Evolutionary conservation across 2,888 invertebrate species (phyloP).

Genomic region (Polyommatus iphigenia): DNA sequence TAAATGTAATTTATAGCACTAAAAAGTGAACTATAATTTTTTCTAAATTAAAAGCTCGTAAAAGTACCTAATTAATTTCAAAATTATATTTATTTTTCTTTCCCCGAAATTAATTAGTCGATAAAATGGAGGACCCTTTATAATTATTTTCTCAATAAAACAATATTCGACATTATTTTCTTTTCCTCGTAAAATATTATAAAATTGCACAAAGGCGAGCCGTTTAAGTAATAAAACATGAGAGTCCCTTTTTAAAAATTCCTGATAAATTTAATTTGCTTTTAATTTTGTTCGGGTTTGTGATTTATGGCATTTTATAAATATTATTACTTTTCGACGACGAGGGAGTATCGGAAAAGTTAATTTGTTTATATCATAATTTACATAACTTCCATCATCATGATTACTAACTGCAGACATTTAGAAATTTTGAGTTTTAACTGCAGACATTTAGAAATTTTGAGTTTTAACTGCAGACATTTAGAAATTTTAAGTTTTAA

Average conservation of each 20-base stretch:
- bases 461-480: too few species aligned
- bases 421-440: too few species aligned
- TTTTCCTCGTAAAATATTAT: constrained; percentile 29
- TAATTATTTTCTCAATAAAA: constrained; percentile 24
- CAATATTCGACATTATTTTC: constrained; percentile 29
- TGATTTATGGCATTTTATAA: constrained; percentile 2
- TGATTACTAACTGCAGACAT: too few species aligned
- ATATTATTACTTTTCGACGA: constrained; percentile 9
- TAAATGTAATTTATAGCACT: background rate
- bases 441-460: too few species aligned
- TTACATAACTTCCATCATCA: background rate
- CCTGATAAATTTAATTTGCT: constrained; percentile 27
- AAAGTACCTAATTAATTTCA: constrained; percentile 13
- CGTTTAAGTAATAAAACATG: constrained; percentile 28
- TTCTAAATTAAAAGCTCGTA: constrained; percentile 27
- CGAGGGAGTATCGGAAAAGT: background rate
- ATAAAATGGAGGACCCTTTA: constrained; percentile 12
- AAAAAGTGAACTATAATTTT: background rate
- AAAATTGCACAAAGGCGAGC: constrained; percentile 31
- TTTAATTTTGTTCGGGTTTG: constrained; percentile 26
- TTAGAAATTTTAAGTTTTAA: too few species aligned
- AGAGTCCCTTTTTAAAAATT: constrained; percentile 24
- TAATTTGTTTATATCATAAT: background rate
- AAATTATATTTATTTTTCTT: constrained; percentile 27
- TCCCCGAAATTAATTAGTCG: constrained; percentile 27